phyloP scores from a whole-genome alignment of 2,888 invertebrate species.

The Eupsilia transversa region DNA sequence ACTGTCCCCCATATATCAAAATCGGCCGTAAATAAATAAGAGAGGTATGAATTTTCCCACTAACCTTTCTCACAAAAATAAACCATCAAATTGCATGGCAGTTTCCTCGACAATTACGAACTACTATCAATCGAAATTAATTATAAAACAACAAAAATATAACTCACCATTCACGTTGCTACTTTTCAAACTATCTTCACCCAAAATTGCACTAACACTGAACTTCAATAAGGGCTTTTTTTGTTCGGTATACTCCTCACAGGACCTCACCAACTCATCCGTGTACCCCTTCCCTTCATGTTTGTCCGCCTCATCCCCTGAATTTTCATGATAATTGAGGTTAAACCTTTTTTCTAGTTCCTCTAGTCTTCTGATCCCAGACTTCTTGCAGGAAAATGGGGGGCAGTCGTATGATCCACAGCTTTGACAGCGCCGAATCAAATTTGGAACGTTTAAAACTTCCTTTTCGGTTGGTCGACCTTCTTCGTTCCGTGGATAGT shows the following conservation, averaged over 20 bases:
- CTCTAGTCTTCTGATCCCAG: slow-evolving; percentile 84
- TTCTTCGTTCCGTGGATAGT: slow-evolving; percentile 78
- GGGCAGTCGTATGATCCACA: slow-evolving; percentile 91
- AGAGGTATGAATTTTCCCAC: neutral
- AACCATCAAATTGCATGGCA: neutral
- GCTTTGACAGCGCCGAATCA: slow-evolving; percentile 87
- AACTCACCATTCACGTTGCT: slow-evolving; percentile 83
- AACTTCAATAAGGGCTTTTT: slow-evolving; percentile 96
- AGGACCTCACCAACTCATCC: slow-evolving; percentile 84
- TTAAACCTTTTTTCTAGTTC: slow-evolving; percentile 87
- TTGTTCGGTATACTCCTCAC: slow-evolving; percentile 85
- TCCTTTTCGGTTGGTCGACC: slow-evolving; percentile 77
- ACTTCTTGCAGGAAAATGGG: slow-evolving; percentile 86
- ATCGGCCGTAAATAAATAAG: neutral
- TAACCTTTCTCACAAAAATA: neutral
- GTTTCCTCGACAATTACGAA: neutral
- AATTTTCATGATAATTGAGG: slow-evolving; percentile 84
- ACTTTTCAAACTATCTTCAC: slow-evolving; percentile 85
- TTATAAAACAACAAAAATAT: neutral
- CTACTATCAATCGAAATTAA: neutral
- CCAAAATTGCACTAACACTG: slow-evolving; percentile 97
- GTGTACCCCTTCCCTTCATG: slow-evolving; percentile 76
- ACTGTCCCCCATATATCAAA: neutral
- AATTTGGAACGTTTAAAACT: slow-evolving; percentile 84
- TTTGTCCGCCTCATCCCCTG: slow-evolving; percentile 82